Evolutionary conservation across 2,797 vertebrate species (phyloP).

Genomic region (Xenentodon cancila): DNA sequence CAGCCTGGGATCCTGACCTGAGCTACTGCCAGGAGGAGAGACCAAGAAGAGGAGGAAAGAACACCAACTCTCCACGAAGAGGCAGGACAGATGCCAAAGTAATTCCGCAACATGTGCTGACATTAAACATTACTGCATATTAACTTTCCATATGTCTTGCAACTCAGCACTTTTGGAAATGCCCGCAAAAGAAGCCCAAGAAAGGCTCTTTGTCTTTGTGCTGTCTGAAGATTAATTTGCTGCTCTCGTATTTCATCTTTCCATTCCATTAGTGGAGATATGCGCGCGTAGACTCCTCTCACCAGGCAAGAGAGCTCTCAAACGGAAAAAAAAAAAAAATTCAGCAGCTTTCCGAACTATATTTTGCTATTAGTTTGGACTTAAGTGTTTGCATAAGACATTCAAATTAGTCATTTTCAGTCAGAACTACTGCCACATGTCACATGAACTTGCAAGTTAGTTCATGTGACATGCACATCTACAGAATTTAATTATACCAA

Average conservation of each 20-base stretch:
- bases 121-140: slow-evolving; percentile 86
- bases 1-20: slow-evolving; percentile 72
- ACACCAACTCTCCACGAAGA: slow-evolving; percentile 77
- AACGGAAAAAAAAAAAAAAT: slow-evolving; percentile 45
- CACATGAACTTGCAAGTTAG: slow-evolving; percentile 14
- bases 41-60: slow-evolving; percentile 74
- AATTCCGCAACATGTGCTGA: slow-evolving; percentile 87
- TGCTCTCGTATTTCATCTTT: slow-evolving; percentile 85
- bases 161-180: slow-evolving; percentile 82
- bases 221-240: slow-evolving; percentile 82
- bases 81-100: slow-evolving; percentile 83
- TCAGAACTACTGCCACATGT: slow-evolving; percentile 23
- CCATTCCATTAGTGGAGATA: slow-evolving; percentile 79
- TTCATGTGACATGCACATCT: slow-evolving; percentile 16
- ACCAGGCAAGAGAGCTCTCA: slow-evolving; percentile 51
- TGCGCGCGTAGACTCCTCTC: slow-evolving; percentile 64
- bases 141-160: slow-evolving; percentile 86
- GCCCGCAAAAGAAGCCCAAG: slow-evolving; percentile 74
- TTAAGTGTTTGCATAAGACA: slow-evolving; percentile 51
- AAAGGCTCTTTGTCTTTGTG: slow-evolving; percentile 85
- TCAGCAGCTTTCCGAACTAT: slow-evolving; percentile 65
- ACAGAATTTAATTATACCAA: slow-evolving; percentile 19
- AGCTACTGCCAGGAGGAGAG: slow-evolving; percentile 72
- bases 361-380: slow-evolving; percentile 55
- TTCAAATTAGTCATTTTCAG: slow-evolving; percentile 42